Base-by-base conservation (phyloP, 1,140 invertebrate species). In the Lasioglossum baleicum region DNA sequence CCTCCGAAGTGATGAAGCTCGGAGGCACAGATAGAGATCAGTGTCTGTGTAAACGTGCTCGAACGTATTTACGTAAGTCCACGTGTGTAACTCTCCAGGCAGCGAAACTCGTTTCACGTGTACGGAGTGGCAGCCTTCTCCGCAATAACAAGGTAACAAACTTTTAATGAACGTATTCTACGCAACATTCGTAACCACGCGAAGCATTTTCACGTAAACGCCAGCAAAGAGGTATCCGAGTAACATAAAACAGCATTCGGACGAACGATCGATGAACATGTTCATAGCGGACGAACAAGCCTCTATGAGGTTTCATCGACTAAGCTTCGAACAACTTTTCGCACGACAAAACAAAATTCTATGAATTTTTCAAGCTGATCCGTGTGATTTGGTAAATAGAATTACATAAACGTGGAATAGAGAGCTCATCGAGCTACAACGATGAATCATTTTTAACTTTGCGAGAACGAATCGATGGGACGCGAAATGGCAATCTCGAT, bases 111-210 rank as follows among this genome's bases (percentile, higher is more conserved):
- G 51, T 73, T 72, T 64, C 44, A 64, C 17, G 35, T 31, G 31
- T 40, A 53, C 48, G 10, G 48, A 56, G 69, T 44, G 74, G 40
- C 22, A 75, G 35, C 22, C 35, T 44, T 75, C 15, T 17, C 26
- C 10, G 17, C 11, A 22, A 15, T 75, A 68, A 75, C 64, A 58
- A 75, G 63, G 35, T 75, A 64, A 72, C 58, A 73, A 78, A 78
- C 44, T 78, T 78, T 78, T 73, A 78, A 78, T 78, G 60, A 78
- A 73, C 76, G 61, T 72, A 26, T 78, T 64, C 56, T 48, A 68
- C 66, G 40, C 6, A 48, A 48, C 61, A 72, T 78, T 78, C 22
- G 10, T 17, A 53, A 72, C n/a, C n/a, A n/a, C 15, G 10, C 15
- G 2, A 13, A 40, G 48, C n/a, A 35, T 53, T 72, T 71, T 65